These are phyloP conservation scores for Dyspetes luteomarginatus DNA, from an alignment of 2,888 invertebrate species.

Conservation along the genomic window DNA sequence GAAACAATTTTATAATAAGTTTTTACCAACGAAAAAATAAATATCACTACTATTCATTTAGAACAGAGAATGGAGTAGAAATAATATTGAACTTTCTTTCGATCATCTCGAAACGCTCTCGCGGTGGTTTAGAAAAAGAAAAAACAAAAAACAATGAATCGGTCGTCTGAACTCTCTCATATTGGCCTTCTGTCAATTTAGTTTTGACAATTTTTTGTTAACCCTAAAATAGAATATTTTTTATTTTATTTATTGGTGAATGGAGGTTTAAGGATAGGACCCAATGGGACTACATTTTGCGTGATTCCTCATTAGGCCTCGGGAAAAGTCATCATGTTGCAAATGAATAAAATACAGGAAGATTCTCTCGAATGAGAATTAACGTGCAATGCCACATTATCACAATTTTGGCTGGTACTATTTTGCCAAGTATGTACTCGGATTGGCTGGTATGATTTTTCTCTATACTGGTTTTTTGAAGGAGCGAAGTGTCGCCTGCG, in stretches of 20 bases:
- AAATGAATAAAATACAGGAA: background rate
- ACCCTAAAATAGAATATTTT: slow-evolving; percentile 19
- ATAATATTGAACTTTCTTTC: background rate
- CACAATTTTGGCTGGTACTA: slow-evolving; percentile 77
- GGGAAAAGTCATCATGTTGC: slow-evolving; percentile 40
- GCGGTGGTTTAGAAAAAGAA: background rate
- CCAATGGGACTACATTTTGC: background rate
- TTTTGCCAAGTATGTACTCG: slow-evolving; percentile 78
- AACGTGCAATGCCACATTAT: slow-evolving; percentile 75
- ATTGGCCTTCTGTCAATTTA: slow-evolving; percentile 15
- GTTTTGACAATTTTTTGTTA: slow-evolving; percentile 19
- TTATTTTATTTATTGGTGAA: background rate
- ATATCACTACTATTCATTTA: too few relatives aligned
- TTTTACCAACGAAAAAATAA: too few relatives aligned
- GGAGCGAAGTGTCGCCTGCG: slow-evolving; percentile 68
- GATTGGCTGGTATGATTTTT: slow-evolving; percentile 76
- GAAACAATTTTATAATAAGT: too few relatives aligned
- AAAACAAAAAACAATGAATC: slow-evolving; percentile 10
- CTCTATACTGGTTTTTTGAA: slow-evolving; percentile 75
- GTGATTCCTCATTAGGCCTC: slow-evolving; percentile 31
- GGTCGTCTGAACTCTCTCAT: background rate
- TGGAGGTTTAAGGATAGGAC: background rate
- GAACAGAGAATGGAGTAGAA: background rate
- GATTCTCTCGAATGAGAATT: slow-evolving; percentile 5
- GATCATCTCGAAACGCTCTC: too few relatives aligned